Percentiles rank a stretch among this genome's conserved stretches.
phyloP scores from a whole-genome alignment of 2,888 invertebrate species.

The Epinotia bilunana region DNA sequence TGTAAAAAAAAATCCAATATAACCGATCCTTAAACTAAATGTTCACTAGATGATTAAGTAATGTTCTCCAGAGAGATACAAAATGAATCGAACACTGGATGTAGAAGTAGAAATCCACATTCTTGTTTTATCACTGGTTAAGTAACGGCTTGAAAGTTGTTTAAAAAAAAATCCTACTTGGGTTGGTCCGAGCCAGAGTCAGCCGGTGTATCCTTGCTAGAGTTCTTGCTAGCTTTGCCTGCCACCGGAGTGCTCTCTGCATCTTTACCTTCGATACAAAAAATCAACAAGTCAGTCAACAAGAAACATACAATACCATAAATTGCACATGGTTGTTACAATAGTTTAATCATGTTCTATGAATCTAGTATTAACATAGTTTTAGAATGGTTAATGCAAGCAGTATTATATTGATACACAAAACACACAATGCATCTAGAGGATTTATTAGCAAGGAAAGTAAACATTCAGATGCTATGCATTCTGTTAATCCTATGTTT shows the following conservation, averaged over 20 bases:
- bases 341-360: not conserved
- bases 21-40: not conserved
- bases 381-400: not conserved
- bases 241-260: slow-evolving; percentile 63
- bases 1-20: not conserved
- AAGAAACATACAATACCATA: not conserved
- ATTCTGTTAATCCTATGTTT: not conserved
- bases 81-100: no score
- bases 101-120: no score
- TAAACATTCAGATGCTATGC: not conserved
- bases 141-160: not conserved
- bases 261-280: slow-evolving; percentile 65
- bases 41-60: not conserved
- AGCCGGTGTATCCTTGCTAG: slow-evolving; percentile 80
- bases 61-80: not conserved
- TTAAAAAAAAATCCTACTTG: slow-evolving; percentile 65
- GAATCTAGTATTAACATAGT: not conserved
- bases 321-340: not conserved
- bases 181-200: slow-evolving; percentile 81
- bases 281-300: not conserved
- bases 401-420: not conserved
- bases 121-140: no score
- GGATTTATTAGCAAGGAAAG: not conserved
- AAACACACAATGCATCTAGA: not conserved
- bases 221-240: slow-evolving; percentile 71